Percentiles rank a stretch among this genome's conserved stretches.
Evolutionary conservation across 2,888 invertebrate genomes (phyloP).

Genomic region (Blera fallax): DNA sequence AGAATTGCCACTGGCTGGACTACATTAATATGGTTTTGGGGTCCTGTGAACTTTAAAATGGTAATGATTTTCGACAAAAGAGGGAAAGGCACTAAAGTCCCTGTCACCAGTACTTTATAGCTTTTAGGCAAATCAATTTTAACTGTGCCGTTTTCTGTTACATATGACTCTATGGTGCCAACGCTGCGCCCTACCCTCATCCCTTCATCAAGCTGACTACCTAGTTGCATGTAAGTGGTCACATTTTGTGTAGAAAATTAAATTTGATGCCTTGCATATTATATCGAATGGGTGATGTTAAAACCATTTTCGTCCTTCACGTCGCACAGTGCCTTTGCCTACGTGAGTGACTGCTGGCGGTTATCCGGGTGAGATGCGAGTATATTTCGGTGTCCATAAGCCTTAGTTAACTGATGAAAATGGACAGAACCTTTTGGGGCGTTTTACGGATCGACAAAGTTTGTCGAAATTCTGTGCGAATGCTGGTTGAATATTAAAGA

Average conservation of each 20-base stretch:
- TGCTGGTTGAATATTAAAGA: neutral
- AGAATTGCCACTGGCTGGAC: neutral
- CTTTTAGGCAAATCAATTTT: slow-evolving; percentile 25
- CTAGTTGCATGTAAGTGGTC: slow-evolving; percentile 21
- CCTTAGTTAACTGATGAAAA: slow-evolving; percentile 16
- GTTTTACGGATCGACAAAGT: neutral
- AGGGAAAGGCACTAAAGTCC: neutral
- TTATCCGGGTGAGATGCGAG: neutral
- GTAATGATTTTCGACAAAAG: slow-evolving; percentile 23
- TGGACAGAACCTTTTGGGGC: slow-evolving; percentile 19
- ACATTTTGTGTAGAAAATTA: slow-evolving; percentile 44
- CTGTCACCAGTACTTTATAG: slow-evolving; percentile 10
- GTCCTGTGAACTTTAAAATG: slow-evolving; percentile 3
- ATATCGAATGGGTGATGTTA: slow-evolving; percentile 20
- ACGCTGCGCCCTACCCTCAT: neutral
- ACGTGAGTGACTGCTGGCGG: neutral
- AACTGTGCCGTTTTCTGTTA: neutral
- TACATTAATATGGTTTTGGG: neutral
- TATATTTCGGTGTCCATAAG: slow-evolving; percentile 18
- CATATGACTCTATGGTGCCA: neutral
- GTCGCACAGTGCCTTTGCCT: neutral
- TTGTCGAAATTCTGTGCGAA: neutral
- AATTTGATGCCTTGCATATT: slow-evolving; percentile 40
- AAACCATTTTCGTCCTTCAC: slow-evolving; percentile 1
- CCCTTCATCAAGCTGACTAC: too few species aligned